Conservation (phyloP, 1,140 invertebrate genomes). For the Lasioglossum baleicum region DNA sequence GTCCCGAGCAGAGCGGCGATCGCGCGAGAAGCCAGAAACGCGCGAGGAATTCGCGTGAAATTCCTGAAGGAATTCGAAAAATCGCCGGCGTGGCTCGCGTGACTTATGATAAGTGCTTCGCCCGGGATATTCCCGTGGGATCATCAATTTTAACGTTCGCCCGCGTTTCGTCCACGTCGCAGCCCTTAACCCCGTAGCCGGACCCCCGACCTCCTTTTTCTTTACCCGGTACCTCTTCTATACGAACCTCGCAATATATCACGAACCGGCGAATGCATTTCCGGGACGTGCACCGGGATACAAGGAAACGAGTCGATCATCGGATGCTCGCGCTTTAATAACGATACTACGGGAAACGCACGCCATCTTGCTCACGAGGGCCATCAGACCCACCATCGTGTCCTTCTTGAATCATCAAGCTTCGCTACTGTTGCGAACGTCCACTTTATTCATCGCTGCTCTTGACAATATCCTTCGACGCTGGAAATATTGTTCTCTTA, state of each 20-base stretch:
- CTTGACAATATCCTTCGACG: too few relatives aligned
- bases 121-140: slow-evolving; percentile 49
- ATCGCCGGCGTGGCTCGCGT: slow-evolving; percentile 51
- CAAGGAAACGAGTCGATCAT: slow-evolving; percentile 16
- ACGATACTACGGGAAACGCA: background rate
- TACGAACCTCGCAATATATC: slow-evolving; percentile 31
- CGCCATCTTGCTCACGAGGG: background rate
- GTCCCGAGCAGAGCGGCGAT: background rate
- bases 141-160: slow-evolving; percentile 59
- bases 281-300: slow-evolving; percentile 22
- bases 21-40: background rate
- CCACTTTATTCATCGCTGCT: too few relatives aligned
- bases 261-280: slow-evolving; percentile 42
- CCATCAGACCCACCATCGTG: background rate
- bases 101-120: slow-evolving; percentile 63
- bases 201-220: slow-evolving; percentile 41
- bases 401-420: background rate
- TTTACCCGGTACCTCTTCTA: slow-evolving; percentile 2
- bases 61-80: slow-evolving; percentile 51
- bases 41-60: slow-evolving; percentile 26
- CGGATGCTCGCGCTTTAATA: background rate
- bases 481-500: too few relatives aligned
- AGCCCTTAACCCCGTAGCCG: slow-evolving; percentile 16
- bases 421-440: too few relatives aligned
- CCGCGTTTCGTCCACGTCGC: slow-evolving; percentile 34